Conservation (phyloP, 2,888 invertebrate genomes). For the Gymnocheta viridis region DNA sequence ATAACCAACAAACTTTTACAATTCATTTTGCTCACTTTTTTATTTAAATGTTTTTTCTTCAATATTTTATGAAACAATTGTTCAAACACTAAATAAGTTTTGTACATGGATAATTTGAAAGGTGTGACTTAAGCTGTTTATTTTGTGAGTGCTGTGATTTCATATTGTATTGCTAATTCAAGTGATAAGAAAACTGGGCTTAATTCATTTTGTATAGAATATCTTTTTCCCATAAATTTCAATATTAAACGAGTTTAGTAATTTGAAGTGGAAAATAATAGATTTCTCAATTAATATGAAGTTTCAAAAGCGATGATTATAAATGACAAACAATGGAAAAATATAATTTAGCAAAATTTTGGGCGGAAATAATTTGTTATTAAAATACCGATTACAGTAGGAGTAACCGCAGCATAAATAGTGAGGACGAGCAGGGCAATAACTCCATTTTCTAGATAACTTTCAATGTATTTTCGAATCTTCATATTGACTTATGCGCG, state of each 20-base stretch:
- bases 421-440: too few relatives aligned
- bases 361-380: too few relatives aligned
- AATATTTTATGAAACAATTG: neutral
- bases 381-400: too few relatives aligned
- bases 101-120: conserved; percentile 14
- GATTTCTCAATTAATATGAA: neutral
- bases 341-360: too few relatives aligned
- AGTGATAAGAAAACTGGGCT: conserved; percentile 20
- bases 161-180: neutral
- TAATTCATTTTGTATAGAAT: neutral
- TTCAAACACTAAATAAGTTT: neutral
- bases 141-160: neutral
- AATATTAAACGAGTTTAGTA: neutral
- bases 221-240: neutral
- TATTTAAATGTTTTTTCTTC: neutral
- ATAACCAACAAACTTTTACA: conserved; percentile 3
- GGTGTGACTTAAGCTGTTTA: conserved; percentile 40
- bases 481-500: too few relatives aligned
- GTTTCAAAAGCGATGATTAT: too few relatives aligned
- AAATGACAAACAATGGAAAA: too few relatives aligned
- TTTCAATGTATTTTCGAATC: too few relatives aligned
- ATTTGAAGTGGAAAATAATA: neutral
- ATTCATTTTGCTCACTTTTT: neutral
- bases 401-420: too few relatives aligned
- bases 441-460: too few relatives aligned